These are phyloP conservation scores for Hemiscyllium ocellatum DNA, from an alignment of 2,113 vertebrate genomes.

Conservation along the genomic window DNA sequence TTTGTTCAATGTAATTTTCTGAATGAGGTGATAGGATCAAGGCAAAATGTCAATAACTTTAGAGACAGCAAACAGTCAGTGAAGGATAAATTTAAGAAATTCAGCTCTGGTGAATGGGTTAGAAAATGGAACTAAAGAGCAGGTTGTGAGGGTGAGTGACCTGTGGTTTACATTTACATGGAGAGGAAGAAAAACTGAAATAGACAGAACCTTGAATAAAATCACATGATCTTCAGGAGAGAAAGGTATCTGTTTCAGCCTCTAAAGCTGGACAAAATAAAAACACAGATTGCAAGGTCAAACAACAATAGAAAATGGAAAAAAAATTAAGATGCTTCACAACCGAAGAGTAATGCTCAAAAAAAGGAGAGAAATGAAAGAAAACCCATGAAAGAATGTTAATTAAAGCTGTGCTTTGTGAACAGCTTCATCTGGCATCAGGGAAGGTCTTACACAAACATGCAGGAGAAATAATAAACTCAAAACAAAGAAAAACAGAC, in stretches of 20 bases:
- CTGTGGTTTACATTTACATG: not conserved
- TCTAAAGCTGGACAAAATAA: not conserved
- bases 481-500: not conserved
- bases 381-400: not conserved
- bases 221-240: not conserved
- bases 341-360: not conserved
- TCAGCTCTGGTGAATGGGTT: not conserved
- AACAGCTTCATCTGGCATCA: not conserved
- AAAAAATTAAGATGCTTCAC: not conserved
- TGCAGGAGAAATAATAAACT: not conserved
- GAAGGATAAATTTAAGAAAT: not conserved
- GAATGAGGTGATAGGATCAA: not conserved
- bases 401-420: not conserved
- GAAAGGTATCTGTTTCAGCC: not conserved
- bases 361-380: not conserved
- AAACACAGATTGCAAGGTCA: slow-evolving; percentile 20
- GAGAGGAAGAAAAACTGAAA: not conserved
- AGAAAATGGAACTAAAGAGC: not conserved
- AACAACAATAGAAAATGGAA: not conserved
- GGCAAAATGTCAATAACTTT: not conserved
- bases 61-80: not conserved
- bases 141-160: not conserved
- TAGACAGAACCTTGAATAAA: not conserved
- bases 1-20: not conserved
- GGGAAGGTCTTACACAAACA: not conserved